Evolutionary conservation across 2,888 invertebrate genomes (phyloP), one percentile per base, ranked within the genome.

Genomic region (Erpobdella octoculata): DNA sequence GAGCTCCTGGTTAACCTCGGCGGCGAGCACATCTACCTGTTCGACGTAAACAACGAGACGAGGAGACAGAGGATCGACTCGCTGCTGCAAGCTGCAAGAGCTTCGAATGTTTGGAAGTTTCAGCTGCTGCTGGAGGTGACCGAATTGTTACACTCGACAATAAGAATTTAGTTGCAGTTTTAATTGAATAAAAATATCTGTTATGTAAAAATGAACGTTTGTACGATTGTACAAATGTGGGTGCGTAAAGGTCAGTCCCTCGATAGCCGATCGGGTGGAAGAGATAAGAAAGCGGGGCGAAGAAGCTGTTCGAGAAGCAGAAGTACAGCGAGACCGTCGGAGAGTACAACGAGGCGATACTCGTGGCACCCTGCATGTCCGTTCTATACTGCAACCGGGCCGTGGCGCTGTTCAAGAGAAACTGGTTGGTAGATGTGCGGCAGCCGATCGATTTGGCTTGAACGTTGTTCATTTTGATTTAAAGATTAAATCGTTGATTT

Each of bases 1-100:
- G 93, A 96, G 81, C 86, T 97, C 66, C 87, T 98, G 41, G 95
- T 92, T 31, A 97, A 97, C 83, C 87, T 96, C 81, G 95, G 95
- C 12, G 92, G 93, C 0, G 96, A 97, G 84, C 95, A 96, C 83
- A 90, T 95, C 79, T 91, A 90, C 82, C 84, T 92, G 65, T 92
- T 89, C 81, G 89, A 91, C 82, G 85, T 91, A 36, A 80, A 81
- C 74, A 75, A 76, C 41, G 73, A 71, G 61, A 74, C 78, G 31
- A 73, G 73, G 59, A 77, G 78, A 66, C 78, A 79, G 71, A 79
- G 79, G 79, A 46, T 67, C 37, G 33, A 53, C 28, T 79, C 76
- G 79, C 78, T 71, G 1, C 21, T 15, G n/a, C 38, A 31, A n/a
- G n/a, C n/a, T n/a, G n/a, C n/a, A n/a, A n/a, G n/a, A n/a, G n/a